Base-by-base conservation (phyloP, 2,888 invertebrate genomes). In the Syrista parreyssii region DNA sequence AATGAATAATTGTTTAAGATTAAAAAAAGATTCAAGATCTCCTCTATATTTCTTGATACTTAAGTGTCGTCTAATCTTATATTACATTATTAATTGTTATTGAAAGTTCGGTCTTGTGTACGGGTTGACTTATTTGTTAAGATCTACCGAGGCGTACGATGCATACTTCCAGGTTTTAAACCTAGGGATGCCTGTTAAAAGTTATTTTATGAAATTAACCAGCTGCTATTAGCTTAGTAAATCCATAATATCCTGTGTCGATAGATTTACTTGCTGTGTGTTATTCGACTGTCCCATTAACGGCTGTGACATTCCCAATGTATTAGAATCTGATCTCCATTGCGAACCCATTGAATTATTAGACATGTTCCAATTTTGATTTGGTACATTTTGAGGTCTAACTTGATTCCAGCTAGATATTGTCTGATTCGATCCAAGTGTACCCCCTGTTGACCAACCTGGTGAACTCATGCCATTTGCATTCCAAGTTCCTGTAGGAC, bases 171-270 rank as follows among this genome's bases (percentile, higher is more conserved):
- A 55, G 55, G 6, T 9, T 55, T 55, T 23, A 55, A 55, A 55
- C 23, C 55, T 55, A 55, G 23, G 6, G 2, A 55, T 23, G 55
- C 23, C 6, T 55, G 23, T 55, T 55, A 55, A 55, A 55, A 55
- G 1, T 55, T 0, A 55, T 30, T 69, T 68, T 32, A n/a, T 34
- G 69, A 74, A 68, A 34, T n/a, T 30, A 68, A 9, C 32, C 15
- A 40, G 23, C 30, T 77, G 40, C 34, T 75, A 82, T 86, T 82
- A 86, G 82, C 86, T 90, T 76, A 90, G 87, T 73, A 90, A 85
- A 77, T 90, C 90, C 85, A 90, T 88, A 11, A 90, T 89, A 78
- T 90, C 90, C 80, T 88, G 87, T 0, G 87, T 84, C 12, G 88
- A 86, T 33, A 88, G 83, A 79, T 85, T 88, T n/a, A 78, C 77